These are phyloP conservation scores for Aegotheles bennettii DNA, from an alignment of 2,113 vertebrate species.

Conservation along the genomic window DNA sequence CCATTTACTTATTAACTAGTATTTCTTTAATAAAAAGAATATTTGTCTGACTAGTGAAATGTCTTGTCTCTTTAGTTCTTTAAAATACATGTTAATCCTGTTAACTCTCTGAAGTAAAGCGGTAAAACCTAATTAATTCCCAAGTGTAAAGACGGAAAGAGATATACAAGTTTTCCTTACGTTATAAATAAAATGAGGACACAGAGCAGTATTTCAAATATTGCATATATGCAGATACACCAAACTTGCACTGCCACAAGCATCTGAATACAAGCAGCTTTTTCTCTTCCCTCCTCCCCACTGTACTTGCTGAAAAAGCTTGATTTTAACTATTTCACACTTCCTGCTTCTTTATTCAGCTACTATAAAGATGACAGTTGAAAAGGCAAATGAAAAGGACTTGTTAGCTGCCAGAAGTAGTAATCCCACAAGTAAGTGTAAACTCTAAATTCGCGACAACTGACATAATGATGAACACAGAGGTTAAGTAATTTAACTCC, in stretches of 20 bases:
- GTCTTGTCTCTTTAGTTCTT: background rate
- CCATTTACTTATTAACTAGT: background rate
- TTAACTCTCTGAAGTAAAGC: background rate
- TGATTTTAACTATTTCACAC: background rate
- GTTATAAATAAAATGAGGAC: background rate
- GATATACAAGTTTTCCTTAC: background rate
- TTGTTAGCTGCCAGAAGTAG: background rate
- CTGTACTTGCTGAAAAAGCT: background rate
- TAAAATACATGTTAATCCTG: background rate
- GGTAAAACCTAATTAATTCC: background rate
- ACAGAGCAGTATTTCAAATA: background rate
- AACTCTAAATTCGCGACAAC: background rate
- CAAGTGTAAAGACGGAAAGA: background rate
- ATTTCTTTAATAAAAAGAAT: background rate
- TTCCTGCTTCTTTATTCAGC: background rate
- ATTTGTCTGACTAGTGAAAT: background rate
- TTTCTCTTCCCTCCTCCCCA: accelerated
- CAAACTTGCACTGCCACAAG: background rate
- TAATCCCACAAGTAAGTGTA: background rate
- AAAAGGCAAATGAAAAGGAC: background rate
- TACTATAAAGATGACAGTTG: background rate
- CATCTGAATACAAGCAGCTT: background rate
- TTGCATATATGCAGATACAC: background rate
- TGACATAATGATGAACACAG: background rate
- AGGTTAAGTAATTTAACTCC: background rate